Evolutionary conservation across 2,797 vertebrate genomes (phyloP).

Genomic region (Euphonia xanthogaster): DNA sequence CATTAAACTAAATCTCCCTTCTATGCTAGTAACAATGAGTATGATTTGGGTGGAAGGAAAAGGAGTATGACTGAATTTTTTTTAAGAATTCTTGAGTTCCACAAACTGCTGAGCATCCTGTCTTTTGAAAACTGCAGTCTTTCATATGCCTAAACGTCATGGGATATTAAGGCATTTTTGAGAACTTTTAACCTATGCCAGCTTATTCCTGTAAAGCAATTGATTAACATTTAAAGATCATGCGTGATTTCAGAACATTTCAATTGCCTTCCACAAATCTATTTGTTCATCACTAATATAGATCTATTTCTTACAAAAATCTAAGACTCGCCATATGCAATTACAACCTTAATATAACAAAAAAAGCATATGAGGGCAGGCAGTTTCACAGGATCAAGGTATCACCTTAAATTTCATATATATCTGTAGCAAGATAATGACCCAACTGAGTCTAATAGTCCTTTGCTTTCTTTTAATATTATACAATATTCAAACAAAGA

Average conservation of each 20-base stretch:
- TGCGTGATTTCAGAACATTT: neutral
- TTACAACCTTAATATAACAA: neutral
- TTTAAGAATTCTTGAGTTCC: neutral
- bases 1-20: neutral
- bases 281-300: neutral
- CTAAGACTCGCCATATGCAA: neutral
- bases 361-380: neutral
- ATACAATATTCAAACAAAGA: conserved; percentile 64
- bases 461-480: conserved; percentile 57
- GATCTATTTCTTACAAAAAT: neutral
- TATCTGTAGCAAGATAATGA: neutral
- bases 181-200: neutral
- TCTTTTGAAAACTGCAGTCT: neutral
- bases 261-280: neutral
- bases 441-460: neutral
- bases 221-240: neutral
- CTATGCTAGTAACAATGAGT: neutral
- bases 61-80: neutral
- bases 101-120: neutral
- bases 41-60: neutral
- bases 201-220: neutral
- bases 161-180: neutral
- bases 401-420: neutral
- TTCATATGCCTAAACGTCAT: neutral
- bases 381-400: neutral